Evolutionary conservation across 1,140 invertebrate species (phyloP).

Genomic region (Drosophila hydei): DNA sequence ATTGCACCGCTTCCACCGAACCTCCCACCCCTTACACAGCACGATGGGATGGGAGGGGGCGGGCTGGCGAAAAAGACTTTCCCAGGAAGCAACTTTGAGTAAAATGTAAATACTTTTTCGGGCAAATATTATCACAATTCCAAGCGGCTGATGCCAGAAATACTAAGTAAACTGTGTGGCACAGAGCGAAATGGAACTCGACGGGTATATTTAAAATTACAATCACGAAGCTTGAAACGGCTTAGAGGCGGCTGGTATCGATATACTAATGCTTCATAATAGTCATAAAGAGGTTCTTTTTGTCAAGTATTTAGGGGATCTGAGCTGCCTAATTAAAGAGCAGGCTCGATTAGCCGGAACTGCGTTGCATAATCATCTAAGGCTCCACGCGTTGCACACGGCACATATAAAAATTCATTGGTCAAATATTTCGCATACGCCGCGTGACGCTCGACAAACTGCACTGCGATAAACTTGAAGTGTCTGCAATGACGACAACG

Average conservation of each 20-base stretch:
- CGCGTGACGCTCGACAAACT: conserved; percentile 63
- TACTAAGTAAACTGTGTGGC: conserved; percentile 63
- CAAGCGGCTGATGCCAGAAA: conserved; percentile 68
- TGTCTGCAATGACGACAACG: conserved; percentile 58
- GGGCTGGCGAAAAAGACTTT: conserved; percentile 11
- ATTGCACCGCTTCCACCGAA: conserved; percentile 49
- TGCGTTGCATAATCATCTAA: conserved; percentile 41
- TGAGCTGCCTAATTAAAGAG: conserved; percentile 16
- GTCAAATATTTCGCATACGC: conserved; percentile 67
- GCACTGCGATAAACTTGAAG: conserved; percentile 74
- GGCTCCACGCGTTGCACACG: conserved; percentile 1
- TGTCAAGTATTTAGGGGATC: background rate
- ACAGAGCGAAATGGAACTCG: conserved; percentile 14
- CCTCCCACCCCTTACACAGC: background rate
- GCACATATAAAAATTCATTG: conserved; percentile 72
- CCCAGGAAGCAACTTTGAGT: conserved; percentile 62
- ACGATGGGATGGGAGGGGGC: background rate
- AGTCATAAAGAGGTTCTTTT: background rate
- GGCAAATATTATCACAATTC: conserved; percentile 78
- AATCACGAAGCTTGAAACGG: conserved; percentile 27
- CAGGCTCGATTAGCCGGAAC: conserved; percentile 53
- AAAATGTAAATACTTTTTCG: conserved; percentile 78
- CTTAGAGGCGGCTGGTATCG: background rate
- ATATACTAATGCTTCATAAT: background rate
- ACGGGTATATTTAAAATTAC: conserved; percentile 53